Percentiles rank a stretch among this genome's conserved stretches.
phyloP scores from a whole-genome alignment of 2,888 invertebrate genomes.

The Ophraella communa region DNA sequence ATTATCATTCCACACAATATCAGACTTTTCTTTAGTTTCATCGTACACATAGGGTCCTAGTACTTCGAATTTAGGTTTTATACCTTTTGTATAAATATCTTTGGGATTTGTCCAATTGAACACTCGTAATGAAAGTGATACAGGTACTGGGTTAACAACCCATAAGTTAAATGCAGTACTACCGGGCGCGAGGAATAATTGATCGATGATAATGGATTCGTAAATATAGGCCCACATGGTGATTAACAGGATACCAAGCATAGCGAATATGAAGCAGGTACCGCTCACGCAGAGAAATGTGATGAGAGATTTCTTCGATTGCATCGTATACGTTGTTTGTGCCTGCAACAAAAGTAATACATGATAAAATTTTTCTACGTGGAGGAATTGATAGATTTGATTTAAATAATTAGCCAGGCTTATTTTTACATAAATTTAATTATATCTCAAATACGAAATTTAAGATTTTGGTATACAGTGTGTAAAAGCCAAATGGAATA shows the following conservation, averaged over 20 bases:
- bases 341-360: conserved; percentile 21
- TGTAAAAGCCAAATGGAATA: too few relatives aligned
- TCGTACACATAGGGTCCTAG: conserved; percentile 71
- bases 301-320: conserved; percentile 34
- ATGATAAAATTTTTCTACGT: not conserved
- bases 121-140: conserved; percentile 72
- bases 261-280: conserved; percentile 32
- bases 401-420: too few relatives aligned
- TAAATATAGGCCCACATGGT: conserved; percentile 39
- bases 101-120: conserved; percentile 85
- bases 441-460: too few relatives aligned
- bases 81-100: conserved; percentile 63
- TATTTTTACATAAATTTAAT: too few relatives aligned
- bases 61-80: conserved; percentile 65
- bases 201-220: conserved; percentile 48
- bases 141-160: conserved; percentile 70
- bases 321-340: conserved; percentile 35
- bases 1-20: conserved; percentile 72
- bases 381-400: too few relatives aligned
- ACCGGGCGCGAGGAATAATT: conserved; percentile 68
- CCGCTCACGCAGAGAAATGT: conserved; percentile 35
- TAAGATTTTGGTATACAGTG: too few relatives aligned
- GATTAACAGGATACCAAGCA: conserved; percentile 40
- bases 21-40: conserved; percentile 74
- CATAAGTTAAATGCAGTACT: conserved; percentile 72